These are phyloP conservation scores for Drosophila sturtevanti DNA, from an alignment of 1,140 invertebrate genomes.

Conservation along the genomic window DNA sequence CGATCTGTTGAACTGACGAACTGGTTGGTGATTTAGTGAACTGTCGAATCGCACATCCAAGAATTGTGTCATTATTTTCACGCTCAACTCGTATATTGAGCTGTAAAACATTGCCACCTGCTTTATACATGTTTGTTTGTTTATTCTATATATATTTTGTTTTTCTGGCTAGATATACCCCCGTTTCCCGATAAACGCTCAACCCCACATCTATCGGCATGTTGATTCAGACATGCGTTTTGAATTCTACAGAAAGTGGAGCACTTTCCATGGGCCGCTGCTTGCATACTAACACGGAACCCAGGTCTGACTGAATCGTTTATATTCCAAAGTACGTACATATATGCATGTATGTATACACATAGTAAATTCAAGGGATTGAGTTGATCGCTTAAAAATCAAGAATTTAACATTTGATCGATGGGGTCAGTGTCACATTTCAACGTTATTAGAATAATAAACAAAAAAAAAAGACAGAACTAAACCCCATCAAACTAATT, in stretches of 20 bases:
- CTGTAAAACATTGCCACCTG: conserved; percentile 18
- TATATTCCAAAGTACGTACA: not conserved
- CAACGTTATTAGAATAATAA: not conserved
- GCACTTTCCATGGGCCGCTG: conserved; percentile 47
- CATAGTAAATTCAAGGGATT: too few relatives aligned
- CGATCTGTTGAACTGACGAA: not conserved
- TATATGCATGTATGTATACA: too few relatives aligned
- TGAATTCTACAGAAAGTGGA: conserved; percentile 37
- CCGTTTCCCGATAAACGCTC: not conserved
- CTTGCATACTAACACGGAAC: conserved; percentile 39
- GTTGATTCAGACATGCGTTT: not conserved
- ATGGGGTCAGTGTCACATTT: conserved; percentile 6
- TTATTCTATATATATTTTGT: too few relatives aligned
- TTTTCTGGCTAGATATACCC: conserved; percentile 21
- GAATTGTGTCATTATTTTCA: conserved; percentile 63
- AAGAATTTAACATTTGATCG: conserved; percentile 3
- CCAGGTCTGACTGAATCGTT: not conserved
- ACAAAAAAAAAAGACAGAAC: too few relatives aligned
- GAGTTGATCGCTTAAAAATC: not conserved
- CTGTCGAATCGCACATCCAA: conserved; percentile 32
- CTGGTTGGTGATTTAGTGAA: not conserved
- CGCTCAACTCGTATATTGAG: conserved; percentile 12
- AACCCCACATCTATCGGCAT: not conserved
- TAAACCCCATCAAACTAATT: too few relatives aligned
- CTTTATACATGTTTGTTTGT: conserved; percentile 1